These are phyloP conservation scores for Chesias legatella DNA, from an alignment of 2,888 invertebrate species.

Conservation along the genomic window DNA sequence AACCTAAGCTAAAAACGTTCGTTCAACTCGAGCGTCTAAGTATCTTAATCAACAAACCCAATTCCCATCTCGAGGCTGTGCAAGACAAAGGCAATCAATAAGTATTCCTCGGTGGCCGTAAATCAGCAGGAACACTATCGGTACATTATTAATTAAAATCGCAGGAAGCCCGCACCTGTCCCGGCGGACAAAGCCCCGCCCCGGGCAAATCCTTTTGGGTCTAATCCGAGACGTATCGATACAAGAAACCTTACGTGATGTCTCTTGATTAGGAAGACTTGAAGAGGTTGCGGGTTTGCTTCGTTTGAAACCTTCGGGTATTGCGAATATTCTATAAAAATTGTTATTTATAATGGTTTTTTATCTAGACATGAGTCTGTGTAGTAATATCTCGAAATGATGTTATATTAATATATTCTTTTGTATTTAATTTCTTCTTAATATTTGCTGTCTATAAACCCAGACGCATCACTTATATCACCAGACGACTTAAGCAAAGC, in stretches of 20 bases:
- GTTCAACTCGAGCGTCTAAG: neutral
- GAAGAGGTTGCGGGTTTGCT: slow-evolving; percentile 1
- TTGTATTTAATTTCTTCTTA: too few species aligned
- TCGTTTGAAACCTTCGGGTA: too few species aligned
- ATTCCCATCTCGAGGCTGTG: slow-evolving; percentile 21
- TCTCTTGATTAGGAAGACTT: neutral
- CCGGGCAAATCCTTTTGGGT: slow-evolving; percentile 62
- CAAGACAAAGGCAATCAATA: slow-evolving; percentile 29
- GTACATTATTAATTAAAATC: slow-evolving; percentile 77
- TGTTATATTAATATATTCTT: too few species aligned
- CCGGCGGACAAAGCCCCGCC: slow-evolving; percentile 60
- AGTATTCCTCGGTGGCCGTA: slow-evolving; percentile 27
- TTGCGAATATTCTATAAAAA: too few species aligned
- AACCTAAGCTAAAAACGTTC: too few species aligned
- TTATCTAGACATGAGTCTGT: too few species aligned
- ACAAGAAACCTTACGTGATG: slow-evolving; percentile 47
- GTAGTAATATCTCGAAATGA: too few species aligned
- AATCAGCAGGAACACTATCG: slow-evolving; percentile 62
- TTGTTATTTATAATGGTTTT: too few species aligned
- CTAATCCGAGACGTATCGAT: slow-evolving; percentile 71
- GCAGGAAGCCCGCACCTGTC: slow-evolving; percentile 70
- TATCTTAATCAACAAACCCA: slow-evolving; percentile 1
- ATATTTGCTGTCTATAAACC: too few species aligned
- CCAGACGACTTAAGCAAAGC: too few species aligned
- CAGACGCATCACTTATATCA: too few species aligned